These are phyloP conservation scores for Pseudoatta argentina DNA, from an alignment of 1,140 invertebrate species.

Conservation along the genomic window DNA sequence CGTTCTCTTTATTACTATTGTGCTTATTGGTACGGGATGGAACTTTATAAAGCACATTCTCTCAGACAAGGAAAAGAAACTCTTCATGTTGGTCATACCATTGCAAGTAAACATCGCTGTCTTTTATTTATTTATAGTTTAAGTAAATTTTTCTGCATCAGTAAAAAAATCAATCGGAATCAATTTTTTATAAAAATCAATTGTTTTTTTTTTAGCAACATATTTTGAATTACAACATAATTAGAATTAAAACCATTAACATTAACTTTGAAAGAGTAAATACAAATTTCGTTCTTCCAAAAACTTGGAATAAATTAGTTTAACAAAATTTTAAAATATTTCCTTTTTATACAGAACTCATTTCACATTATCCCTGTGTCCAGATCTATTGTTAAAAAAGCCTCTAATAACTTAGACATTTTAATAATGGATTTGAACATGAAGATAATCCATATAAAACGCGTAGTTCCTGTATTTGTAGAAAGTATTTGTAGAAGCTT, in stretches of 20 bases:
- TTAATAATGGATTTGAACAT: no score
- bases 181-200: not conserved
- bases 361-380: no score
- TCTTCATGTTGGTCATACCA: slow-evolving; percentile 99
- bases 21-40: slow-evolving; percentile 99
- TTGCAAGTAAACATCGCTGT: slow-evolving; percentile 91
- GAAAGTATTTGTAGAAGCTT: no score
- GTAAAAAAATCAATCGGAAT: not conserved
- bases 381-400: no score
- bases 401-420: no score
- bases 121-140: slow-evolving; percentile 3
- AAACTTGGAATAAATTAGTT: not conserved
- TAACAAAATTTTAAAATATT: slow-evolving; percentile 27
- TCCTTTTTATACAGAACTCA: no score
- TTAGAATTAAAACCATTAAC: slow-evolving; percentile 2
- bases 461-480: no score
- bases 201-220: not conserved
- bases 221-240: not conserved
- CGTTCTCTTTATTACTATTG: slow-evolving; percentile 97
- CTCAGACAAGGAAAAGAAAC: slow-evolving; percentile 97
- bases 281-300: not conserved
- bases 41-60: slow-evolving; percentile 99
- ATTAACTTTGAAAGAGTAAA: not conserved
- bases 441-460: no score
- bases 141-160: slow-evolving; percentile 15